Base-by-base conservation (phyloP, 64 coral and sea anemone species). In the Montipora capricornis region DNA sequence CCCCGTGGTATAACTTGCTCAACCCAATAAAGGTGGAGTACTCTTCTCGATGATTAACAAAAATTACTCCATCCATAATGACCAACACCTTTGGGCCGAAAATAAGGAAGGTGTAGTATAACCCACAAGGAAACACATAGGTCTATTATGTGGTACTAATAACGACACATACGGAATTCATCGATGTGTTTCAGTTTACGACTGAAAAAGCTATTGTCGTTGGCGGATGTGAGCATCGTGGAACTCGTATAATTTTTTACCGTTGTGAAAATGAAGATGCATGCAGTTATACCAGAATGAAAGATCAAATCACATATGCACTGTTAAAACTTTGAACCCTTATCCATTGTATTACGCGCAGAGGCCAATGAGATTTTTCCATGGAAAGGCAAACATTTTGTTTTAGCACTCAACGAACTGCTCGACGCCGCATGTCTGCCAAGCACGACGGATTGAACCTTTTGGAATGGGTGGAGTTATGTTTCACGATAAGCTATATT, bases 301-400 rank as follows among this genome's bases (percentile, higher is more conserved):
- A 12, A 71, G 60, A 20, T 19, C n/a, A 24, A 86, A 49, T 47
- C 45, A 51, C 48, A 6, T 2, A 22, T 2, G 1, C 45, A 4
- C 26, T 13, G 37, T 68, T 68, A 5, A 20, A 20, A 13, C 37
- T 68, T 24, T 10, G 16, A 84, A 70, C 0, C 5, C 8, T 2
- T 15, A 24, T 67, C 15, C 16, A 9, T 37, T 83, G 12, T 45
- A 22, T 46, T 67, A 67, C 13, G 14, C 44, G 46, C 64, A 37
- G 60, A 5, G 45, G 16, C 66, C 44, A 71, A 49, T 86, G 46
- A 20, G 9, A 86, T 49, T 44, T 47, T 71, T 71, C 11, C 64
- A 20, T 71, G 29, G 20, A 49, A 68, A 45, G 82, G 62, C 44
- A 86, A 86, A 86, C 82, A 86, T 86, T 86, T 86, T 86, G 82